Base-by-base conservation (phyloP, 2,113 vertebrate genomes). In the Holacanthus passer region DNA sequence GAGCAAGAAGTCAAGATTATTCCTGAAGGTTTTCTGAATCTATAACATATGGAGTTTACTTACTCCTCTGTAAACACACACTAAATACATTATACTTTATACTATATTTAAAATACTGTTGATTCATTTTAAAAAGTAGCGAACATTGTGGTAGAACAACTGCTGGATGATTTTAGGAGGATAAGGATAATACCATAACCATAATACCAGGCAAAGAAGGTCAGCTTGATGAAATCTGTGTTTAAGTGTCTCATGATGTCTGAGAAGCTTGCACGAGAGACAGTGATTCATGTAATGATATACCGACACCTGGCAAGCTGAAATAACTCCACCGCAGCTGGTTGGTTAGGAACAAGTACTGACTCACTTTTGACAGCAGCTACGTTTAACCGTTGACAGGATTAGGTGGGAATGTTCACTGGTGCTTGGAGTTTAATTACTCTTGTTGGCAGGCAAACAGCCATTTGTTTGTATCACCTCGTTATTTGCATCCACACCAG, bases 171-270 rank as follows among this genome's bases (percentile, higher is more conserved):
- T 58, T 65, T 63, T 13, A 41, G 13, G n/a, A 59, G 75, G 43
- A 68, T 27, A 41, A 67, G 55, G 70, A 83, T 84, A 70, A 82
- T 62, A 71, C 48, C 83, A 82, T 47, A 83, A 85, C 35, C 8
- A 73, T 70, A 52, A 62, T 27, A 55, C 29, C 32, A 29, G 10
- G 17, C 32, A 73, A 59, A 67, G 71, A 52, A 24, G 77, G 22
- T 43, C 52, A 63, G 52, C 43, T 55, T 76, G 53, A 74, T 65
- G 68, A 78, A 75, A 73, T 63, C 45, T 79, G 53, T 39, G 16
- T 74, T 84, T 85, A 78, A 77, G 41, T 59, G 50, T 41, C 70
- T 87, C 73, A 81, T 48, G 45, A 16, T 22, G 53, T 60, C 73
- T 81, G 29, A 73, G 58, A 79, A 45, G 79, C 52, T 85, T 79